Conservation (phyloP, 1,140 invertebrate species). For the Armadillidium nasatum region DNA sequence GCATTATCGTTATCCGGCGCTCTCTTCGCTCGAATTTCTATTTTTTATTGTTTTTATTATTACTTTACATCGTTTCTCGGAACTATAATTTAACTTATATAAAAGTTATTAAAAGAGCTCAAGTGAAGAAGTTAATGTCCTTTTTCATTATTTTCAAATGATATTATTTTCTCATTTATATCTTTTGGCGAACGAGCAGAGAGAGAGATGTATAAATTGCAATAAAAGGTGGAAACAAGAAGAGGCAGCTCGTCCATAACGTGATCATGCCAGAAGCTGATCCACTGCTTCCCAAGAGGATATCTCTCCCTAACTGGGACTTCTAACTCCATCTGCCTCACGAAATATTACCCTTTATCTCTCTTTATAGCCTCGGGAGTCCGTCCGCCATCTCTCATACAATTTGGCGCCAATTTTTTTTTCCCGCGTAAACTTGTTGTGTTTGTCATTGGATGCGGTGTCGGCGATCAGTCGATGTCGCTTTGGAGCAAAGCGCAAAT, state of each 20-base stretch:
- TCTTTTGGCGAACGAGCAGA: not conserved
- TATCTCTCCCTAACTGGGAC: not conserved
- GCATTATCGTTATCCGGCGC: not conserved
- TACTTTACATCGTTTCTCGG: not conserved
- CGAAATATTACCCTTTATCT: constrained; percentile 1
- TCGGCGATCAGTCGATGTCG: not conserved
- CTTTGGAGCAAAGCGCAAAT: not conserved
- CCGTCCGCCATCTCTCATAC: not conserved
- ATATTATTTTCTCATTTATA: constrained; percentile 10
- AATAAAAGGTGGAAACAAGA: constrained; percentile 8
- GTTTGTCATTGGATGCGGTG: constrained; percentile 2
- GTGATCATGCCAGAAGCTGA: not conserved
- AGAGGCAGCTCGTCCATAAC: not conserved
- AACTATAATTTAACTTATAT: not conserved
- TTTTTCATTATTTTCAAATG: constrained; percentile 1
- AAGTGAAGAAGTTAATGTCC: not conserved
- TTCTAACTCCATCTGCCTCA: not conserved
- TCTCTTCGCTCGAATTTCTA: not conserved
- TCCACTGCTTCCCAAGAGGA: not conserved
- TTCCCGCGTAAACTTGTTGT: not conserved
- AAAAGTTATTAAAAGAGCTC: not conserved
- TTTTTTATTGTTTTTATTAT: not conserved
- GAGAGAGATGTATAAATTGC: no score
- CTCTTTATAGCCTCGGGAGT: not conserved
- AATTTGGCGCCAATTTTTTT: constrained; percentile 3